Base-by-base conservation (phyloP, 2,888 invertebrate species). In the Drosophila putrida region DNA sequence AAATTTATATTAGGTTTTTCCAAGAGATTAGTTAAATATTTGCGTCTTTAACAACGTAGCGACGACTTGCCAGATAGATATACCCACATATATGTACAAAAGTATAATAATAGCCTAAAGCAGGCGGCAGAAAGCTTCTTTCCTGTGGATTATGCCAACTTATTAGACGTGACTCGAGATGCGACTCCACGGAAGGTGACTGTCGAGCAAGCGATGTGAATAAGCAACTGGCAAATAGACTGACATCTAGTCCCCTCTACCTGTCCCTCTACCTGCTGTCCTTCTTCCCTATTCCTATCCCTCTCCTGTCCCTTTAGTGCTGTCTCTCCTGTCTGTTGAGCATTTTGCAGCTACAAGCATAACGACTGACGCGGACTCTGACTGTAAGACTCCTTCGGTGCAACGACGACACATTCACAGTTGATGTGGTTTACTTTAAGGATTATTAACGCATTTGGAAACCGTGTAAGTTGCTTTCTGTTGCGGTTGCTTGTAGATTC, bases 1-100 rank as follows among this genome's bases (percentile, higher is more conserved):
- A 77, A 82, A 80, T 82, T 67, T 85, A 85, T 85, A 82, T 82
- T 67, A 70, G 62, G 59, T 80, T 74, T 74, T 76, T 58, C 62
- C 54, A 62, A 63, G 44, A 59, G 69, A 77, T 77, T 77, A 59
- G 54, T 54, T 65, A 66, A 80, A 73, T 73, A 77, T 80, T 77
- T 73, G 77, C 51, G 44, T 31, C 62, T 63, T 65, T 31, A 41
- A 35, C n/a, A 54, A 28, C 0, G 31, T 41, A 41, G 33, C n/a
- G 20, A 41, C 46, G 27, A 35, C 39, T 44, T 41, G 31, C 43
- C 41, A 41, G 47, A n/a, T 11, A 11, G 15, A 15, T 28, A 9
- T 28, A 36, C 13, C 27, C 8, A 38, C 9, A 54, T 25, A 13
- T 38, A 39, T 28, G 28, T 28, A 8, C n/a, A 28, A 28, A 35